Base-by-base conservation (phyloP, 1,140 invertebrate genomes). In the Harpegnathos saltator region DNA sequence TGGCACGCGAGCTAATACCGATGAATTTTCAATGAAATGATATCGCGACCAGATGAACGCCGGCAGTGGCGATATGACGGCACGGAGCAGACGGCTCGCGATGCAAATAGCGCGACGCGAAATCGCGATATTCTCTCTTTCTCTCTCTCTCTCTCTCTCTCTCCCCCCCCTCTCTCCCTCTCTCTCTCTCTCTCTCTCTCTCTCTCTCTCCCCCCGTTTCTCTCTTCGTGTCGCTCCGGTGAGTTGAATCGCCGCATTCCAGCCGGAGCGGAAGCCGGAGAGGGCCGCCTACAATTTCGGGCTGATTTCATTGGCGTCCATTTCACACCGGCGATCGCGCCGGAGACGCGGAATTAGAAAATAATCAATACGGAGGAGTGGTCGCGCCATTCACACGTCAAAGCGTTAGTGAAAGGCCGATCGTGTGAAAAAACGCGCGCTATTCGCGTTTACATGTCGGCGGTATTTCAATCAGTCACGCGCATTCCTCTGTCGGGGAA, bases 391-490 rank as follows among this genome's bases (percentile, higher is more conserved):
- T 59, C 69, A n/a, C 50, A 56, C 22, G 52, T 69, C 50, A 58
- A 48, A 80, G 33, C 22, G 44, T 29, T 26, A 26, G n/a, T 22
- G 33, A 4, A 69, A 69, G 38, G 22, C 22, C 17, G 48, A 52
- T 80, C 71, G 65, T 24, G 33, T 69, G 54, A 80, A 58, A n/a
- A 80, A 80, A 71, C 58, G n/a, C 14, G n/a, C 24, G 63, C 65
- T 12, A 65, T 33, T 80, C 33, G 33, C 65, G 52, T 80, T 69
- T 80, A 44, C 48, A 77, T 33, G 26, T 69, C 17, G 50, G 29
- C 65, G 65, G 52, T 58, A 58, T 80, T 69, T 80, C 75, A 58
- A 69, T 71, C 65, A 69, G 52, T 38, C 63, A 66, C 33, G 38
- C 15, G 33, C 22, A 69, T 68, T 58, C 52, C 22, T 78, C 33